Evolutionary conservation across 2,888 invertebrate species (phyloP).

Genomic region (Metallyticus violacea): DNA sequence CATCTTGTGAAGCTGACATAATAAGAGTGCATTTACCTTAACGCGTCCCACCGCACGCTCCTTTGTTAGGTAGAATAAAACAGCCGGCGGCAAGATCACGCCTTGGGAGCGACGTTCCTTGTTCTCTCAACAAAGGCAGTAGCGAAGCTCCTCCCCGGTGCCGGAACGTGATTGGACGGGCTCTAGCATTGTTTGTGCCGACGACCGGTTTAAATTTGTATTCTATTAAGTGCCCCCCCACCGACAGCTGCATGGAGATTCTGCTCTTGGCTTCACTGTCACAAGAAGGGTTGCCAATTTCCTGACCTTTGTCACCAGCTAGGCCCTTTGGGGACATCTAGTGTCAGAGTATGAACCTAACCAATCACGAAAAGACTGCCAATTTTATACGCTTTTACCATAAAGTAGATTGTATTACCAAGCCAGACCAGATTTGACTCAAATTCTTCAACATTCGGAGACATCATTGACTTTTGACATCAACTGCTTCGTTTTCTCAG

Average conservation of each 20-base stretch:
- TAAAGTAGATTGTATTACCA: too few species aligned
- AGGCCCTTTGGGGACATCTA: background rate
- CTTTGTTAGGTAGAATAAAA: background rate
- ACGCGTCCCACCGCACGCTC: too few species aligned
- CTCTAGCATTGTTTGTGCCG: background rate
- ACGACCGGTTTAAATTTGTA: slow-evolving; percentile 6
- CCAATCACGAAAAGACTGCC: background rate
- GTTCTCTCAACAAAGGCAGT: background rate
- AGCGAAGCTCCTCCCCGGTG: background rate
- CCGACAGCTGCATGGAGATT: background rate
- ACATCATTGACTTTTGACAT: too few species aligned
- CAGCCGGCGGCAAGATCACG: background rate
- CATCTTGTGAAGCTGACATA: background rate
- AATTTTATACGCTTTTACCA: too few species aligned
- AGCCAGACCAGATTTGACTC: too few species aligned
- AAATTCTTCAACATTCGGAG: too few species aligned
- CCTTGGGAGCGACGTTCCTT: background rate
- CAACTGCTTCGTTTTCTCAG: too few species aligned
- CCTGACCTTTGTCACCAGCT: background rate
- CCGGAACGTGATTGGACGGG: background rate
- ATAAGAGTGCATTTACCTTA: background rate
- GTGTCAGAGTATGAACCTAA: background rate
- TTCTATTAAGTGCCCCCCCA: background rate
- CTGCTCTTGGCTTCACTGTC: background rate
- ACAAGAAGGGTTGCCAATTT: background rate